These are phyloP conservation scores for Mesodorylaimus sp. DNA, from an alignment of 2,888 invertebrate species.

Conservation along the genomic window DNA sequence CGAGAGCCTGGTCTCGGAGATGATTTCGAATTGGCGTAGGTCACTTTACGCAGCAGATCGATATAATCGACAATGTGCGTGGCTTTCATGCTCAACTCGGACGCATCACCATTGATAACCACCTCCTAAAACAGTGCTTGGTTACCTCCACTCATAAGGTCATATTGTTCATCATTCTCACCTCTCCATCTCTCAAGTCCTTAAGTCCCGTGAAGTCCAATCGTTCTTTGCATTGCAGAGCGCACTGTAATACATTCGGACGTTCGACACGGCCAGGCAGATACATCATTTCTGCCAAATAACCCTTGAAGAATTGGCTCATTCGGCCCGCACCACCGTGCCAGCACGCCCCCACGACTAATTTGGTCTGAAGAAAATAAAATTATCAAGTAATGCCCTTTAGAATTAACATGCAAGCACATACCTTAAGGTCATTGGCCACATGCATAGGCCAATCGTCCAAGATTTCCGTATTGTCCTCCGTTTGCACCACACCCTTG, in stretches of 20 bases:
- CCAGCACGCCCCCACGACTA: slow-evolving; percentile 93
- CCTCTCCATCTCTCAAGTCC: slow-evolving; percentile 56
- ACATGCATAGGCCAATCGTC: slow-evolving; percentile 98
- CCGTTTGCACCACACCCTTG: slow-evolving; percentile 45
- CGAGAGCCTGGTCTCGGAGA: slow-evolving; percentile 87
- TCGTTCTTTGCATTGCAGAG: slow-evolving; percentile 63
- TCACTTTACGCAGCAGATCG: slow-evolving; percentile 38
- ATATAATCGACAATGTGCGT: slow-evolving; percentile 28
- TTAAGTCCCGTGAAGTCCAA: slow-evolving; percentile 45
- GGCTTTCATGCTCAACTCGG: slow-evolving; percentile 33
- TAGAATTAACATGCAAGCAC: slow-evolving; percentile 10
- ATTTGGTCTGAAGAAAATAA: slow-evolving; percentile 51
- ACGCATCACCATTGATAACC: slow-evolving; percentile 33
- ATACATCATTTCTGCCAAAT: slow-evolving; percentile 64
- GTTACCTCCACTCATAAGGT: background rate
- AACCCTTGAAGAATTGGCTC: slow-evolving; percentile 73
- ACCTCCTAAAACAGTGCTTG: slow-evolving; percentile 25
- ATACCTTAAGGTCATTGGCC: slow-evolving; percentile 59
- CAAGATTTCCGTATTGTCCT: slow-evolving; percentile 82
- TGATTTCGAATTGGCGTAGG: slow-evolving; percentile 72
- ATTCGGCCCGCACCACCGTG: slow-evolving; percentile 56
- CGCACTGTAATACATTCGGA: slow-evolving; percentile 51
- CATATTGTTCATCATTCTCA: slow-evolving; percentile 15
- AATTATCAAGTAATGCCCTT: background rate
- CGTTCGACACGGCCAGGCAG: slow-evolving; percentile 55